Base-by-base conservation (phyloP, 2,113 vertebrate genomes). In the Tyrannus savana region DNA sequence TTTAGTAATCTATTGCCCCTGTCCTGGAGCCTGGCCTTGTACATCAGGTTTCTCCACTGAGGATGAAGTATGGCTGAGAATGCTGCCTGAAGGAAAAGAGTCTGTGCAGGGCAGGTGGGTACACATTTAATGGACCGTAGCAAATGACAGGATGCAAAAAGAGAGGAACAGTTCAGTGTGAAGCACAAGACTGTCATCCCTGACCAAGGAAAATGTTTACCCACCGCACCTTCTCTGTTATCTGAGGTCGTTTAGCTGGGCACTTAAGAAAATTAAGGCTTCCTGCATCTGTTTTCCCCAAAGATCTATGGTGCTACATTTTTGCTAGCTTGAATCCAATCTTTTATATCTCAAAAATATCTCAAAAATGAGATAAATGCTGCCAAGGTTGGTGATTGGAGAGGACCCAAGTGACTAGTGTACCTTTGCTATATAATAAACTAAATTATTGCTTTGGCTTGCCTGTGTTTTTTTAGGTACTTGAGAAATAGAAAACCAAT, bases 251-350 rank as follows among this genome's bases (percentile, higher is more conserved):
- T 91, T 91, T 85, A 94, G 50, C 52, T 75, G 60, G 50, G 46
- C 90, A 90, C 47, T 75, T 93, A 49, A 87, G 75, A 94, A 93
- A 97, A 58, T 94, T 83, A 87, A 95, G 41, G 52, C 24, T 90
- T 92, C 90, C 82, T 89, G 7, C 76, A 49, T 56, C 80, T 87
- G 8, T 95, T 96, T 63, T 69, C 81, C 41, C 59, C 77, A 25
- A 89, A 72, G 53, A 30, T 56, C 72, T 73, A 5, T 49, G 12
- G 27, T 80, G 53, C 59, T 58, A 14, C 30, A 15, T 74, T 75
- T 75, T 49, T 88, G 80, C 90, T 91, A 79, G 46, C 30, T 49
- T 82, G 39, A 75, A 86, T 78, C 73, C 56, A 30, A 2, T 81
- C 42, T 49, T 82, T 60, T 87, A 49, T 44, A 33, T 91, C 59